These are phyloP conservation scores for Amblyopsis hoosieri DNA, from an alignment of 2,797 vertebrate genomes.

Conservation along the genomic window DNA sequence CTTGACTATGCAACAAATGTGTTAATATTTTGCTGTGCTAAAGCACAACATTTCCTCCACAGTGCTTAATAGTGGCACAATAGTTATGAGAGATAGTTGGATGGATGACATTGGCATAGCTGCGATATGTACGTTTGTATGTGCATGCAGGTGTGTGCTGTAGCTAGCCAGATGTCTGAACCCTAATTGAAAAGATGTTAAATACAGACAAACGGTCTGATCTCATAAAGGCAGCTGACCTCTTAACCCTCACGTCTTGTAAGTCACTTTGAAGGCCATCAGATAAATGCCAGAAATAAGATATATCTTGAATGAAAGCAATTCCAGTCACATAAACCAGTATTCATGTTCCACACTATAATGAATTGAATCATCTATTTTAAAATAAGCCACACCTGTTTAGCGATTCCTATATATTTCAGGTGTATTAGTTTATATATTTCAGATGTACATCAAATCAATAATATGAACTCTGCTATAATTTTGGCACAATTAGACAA, in stretches of 20 bases:
- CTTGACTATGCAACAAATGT: not conserved
- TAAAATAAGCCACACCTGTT: conserved; percentile 42
- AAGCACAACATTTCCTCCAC: no score
- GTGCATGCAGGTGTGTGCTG: no score
- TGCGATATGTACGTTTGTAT: no score
- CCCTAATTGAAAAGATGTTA: no score
- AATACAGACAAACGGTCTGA: no score
- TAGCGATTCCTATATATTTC: conserved; percentile 52
- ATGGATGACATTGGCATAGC: no score
- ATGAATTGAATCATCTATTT: conserved; percentile 23
- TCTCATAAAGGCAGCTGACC: no score
- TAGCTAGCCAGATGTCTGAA: no score
- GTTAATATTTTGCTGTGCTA: no score
- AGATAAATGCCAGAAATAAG: not conserved
- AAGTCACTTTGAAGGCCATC: not conserved
- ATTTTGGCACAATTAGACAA: conserved; percentile 31
- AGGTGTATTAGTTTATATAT: conserved; percentile 42
- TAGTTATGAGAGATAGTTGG: no score
- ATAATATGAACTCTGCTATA: conserved; percentile 44
- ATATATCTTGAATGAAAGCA: not conserved
- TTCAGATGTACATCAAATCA: conserved; percentile 45
- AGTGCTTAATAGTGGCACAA: no score
- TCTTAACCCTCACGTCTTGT: no score
- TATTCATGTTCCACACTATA: conserved; percentile 1
- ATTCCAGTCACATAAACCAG: not conserved